Evolutionary conservation across 2,113 vertebrate species (phyloP).

Genomic region (Amphiprion percula): DNA sequence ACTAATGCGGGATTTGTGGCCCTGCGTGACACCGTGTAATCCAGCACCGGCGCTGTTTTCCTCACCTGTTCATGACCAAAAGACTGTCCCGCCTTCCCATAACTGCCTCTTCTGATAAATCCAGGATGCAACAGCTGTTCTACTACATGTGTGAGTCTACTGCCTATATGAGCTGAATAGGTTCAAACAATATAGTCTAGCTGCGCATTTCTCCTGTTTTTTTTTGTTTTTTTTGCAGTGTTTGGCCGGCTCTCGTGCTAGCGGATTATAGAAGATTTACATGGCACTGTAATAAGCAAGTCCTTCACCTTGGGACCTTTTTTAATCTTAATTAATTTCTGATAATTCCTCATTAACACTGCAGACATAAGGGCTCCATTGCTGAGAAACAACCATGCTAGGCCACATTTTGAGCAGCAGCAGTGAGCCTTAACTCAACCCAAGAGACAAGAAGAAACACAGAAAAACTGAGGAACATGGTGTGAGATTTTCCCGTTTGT

Average conservation of each 20-base stretch:
- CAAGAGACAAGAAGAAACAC: constrained; percentile 31
- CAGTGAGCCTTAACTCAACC: constrained; percentile 10
- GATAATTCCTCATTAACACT: constrained; percentile 81
- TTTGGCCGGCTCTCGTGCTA: constrained; percentile 59
- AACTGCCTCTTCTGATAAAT: constrained; percentile 4
- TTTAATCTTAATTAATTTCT: constrained; percentile 83
- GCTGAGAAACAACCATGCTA: constrained; percentile 40
- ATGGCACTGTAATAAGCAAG: constrained; percentile 76
- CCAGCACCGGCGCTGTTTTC: constrained; percentile 33
- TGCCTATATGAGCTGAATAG: background rate
- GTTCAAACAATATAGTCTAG: background rate
- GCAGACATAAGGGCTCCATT: constrained; percentile 56
- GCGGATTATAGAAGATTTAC: constrained; percentile 83
- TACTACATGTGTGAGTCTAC: background rate
- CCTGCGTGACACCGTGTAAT: constrained; percentile 61
- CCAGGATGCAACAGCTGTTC: background rate
- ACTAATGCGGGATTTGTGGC: constrained; percentile 57
- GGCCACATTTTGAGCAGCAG: constrained; percentile 41
- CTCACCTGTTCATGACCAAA: constrained; percentile 58
- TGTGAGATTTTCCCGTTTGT: background rate
- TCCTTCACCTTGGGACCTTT: constrained; percentile 79
- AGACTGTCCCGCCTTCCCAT: background rate
- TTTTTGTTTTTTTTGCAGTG: constrained; percentile 16
- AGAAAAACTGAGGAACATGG: background rate
- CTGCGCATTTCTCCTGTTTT: constrained; percentile 35